Percentiles rank a stretch among this genome's conserved stretches.
These are phyloP conservation scores for Mugil cephalus DNA, from an alignment of 2,113 vertebrate genomes.

Conservation along the genomic window DNA sequence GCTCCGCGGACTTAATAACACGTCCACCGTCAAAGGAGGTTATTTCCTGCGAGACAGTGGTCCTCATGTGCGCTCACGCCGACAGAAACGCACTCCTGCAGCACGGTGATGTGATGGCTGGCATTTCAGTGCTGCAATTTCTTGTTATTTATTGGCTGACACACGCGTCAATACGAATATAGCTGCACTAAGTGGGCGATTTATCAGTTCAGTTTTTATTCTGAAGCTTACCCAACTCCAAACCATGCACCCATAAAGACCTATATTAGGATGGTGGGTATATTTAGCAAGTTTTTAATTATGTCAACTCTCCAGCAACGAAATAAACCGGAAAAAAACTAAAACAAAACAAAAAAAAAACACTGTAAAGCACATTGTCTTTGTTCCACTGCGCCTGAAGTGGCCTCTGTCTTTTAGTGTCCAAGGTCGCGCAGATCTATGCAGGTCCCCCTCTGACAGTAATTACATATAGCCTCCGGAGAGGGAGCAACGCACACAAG, in stretches of 20 bases:
- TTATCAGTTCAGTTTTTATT: not conserved
- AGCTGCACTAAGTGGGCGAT: not conserved
- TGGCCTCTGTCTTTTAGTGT: constrained; percentile 68
- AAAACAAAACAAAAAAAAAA: constrained; percentile 7
- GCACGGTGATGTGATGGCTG: not conserved
- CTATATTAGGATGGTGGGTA: constrained; percentile 7
- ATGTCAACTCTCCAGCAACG: constrained; percentile 18
- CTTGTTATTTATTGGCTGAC: not conserved
- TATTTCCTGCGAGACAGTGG: not conserved
- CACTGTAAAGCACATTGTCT: constrained; percentile 28
- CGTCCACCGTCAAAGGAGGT: not conserved
- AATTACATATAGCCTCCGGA: constrained; percentile 80
- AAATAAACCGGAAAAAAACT: not conserved
- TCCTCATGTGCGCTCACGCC: not conserved
- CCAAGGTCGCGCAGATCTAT: constrained; percentile 78
- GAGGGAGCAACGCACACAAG: constrained; percentile 51
- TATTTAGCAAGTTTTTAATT: constrained; percentile 53
- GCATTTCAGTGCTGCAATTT: not conserved
- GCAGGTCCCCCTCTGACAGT: constrained; percentile 77
- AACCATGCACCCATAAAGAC: constrained; percentile 10
- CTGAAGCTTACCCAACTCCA: not conserved
- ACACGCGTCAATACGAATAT: not conserved
- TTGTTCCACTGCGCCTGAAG: constrained; percentile 50
- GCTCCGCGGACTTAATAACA: not conserved
- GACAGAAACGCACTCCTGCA: not conserved